phyloP scores from a whole-genome alignment of 2,113 vertebrate species.

The Montifringilla adamsi region DNA sequence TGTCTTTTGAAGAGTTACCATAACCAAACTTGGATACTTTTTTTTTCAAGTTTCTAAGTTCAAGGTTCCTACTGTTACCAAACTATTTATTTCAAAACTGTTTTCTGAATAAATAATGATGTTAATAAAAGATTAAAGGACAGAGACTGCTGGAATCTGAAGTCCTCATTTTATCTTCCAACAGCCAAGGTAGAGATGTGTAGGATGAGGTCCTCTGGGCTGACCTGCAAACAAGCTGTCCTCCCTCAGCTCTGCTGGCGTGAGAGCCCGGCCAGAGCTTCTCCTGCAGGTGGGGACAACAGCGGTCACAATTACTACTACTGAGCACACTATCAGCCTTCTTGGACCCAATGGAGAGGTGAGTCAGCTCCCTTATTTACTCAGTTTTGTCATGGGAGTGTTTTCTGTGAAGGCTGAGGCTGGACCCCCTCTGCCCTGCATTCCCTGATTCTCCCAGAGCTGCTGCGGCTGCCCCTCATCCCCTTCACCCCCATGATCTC shows the following conservation, averaged over 20 bases:
- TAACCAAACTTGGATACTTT: background rate
- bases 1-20: slow-evolving; percentile 35
- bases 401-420: background rate
- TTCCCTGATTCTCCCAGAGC: background rate
- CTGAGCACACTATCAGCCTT: background rate
- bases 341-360: background rate
- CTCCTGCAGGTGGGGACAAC: background rate
- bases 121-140: slow-evolving; percentile 45
- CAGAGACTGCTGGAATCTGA: background rate
- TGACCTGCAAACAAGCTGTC: slow-evolving; percentile 12
- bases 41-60: background rate
- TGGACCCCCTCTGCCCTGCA: background rate
- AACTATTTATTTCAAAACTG: slow-evolving; percentile 9
- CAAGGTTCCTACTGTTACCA: background rate
- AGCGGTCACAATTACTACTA: background rate
- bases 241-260: background rate
- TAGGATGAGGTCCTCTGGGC: background rate
- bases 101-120: background rate
- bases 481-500: background rate
- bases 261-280: background rate
- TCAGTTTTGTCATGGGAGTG: background rate
- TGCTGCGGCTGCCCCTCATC: background rate
- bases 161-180: background rate
- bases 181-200: background rate
- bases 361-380: background rate